phyloP scores from a whole-genome alignment of 1,140 invertebrate species.

The Lanistes nyassanus region DNA sequence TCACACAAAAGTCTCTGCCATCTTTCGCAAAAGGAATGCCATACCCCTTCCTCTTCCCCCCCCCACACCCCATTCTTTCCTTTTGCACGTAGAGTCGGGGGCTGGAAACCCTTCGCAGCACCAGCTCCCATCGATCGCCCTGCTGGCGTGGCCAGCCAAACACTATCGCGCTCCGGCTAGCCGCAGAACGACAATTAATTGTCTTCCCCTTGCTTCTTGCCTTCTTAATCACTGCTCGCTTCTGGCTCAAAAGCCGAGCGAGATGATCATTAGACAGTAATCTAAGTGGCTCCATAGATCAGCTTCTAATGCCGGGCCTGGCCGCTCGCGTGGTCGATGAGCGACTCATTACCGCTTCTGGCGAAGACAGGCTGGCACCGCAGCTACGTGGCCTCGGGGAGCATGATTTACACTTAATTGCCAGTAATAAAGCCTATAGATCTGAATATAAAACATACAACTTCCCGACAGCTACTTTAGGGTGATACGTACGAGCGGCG shows the following conservation, averaged over 20 bases:
- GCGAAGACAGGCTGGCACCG: background rate
- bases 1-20: too few relatives aligned
- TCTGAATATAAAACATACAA: slow-evolving; percentile 3
- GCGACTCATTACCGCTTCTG: background rate
- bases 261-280: slow-evolving; percentile 11
- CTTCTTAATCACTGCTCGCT: slow-evolving; percentile 3
- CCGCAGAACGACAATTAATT: slow-evolving; percentile 5
- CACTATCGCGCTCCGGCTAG: too few relatives aligned
- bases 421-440: slow-evolving; percentile 6
- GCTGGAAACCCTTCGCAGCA: too few relatives aligned
- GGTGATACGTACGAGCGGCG: background rate
- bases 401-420: slow-evolving; percentile 11
- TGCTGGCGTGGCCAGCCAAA: too few relatives aligned
- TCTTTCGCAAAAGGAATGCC: too few relatives aligned
- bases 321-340: background rate
- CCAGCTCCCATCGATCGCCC: too few relatives aligned
- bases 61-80: too few relatives aligned
- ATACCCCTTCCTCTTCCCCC: too few relatives aligned
- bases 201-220: slow-evolving; percentile 1
- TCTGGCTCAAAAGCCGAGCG: background rate
- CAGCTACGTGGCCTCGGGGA: background rate
- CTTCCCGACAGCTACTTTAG: background rate
- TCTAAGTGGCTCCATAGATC: slow-evolving; percentile 11
- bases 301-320: background rate
- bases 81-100: too few relatives aligned